Percentiles rank a stretch among this genome's conserved stretches.
These are phyloP conservation scores for Conomelus anceps DNA, from an alignment of 2,888 invertebrate genomes.

Conservation along the genomic window DNA sequence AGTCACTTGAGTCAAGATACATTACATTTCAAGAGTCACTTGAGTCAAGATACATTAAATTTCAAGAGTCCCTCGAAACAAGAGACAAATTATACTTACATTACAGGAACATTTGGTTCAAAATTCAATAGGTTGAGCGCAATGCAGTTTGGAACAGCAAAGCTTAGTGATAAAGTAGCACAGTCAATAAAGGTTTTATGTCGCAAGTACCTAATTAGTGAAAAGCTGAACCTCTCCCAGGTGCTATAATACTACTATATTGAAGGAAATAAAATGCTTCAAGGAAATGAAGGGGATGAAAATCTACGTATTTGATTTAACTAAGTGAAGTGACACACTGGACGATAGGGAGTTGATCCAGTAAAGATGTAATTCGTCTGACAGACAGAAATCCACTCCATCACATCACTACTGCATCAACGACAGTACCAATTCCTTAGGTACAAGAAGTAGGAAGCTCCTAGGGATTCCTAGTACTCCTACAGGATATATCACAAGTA, in stretches of 20 bases:
- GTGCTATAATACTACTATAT: no score
- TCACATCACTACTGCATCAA: neutral
- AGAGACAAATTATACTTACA: no score
- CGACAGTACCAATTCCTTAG: neutral
- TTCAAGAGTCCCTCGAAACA: no score
- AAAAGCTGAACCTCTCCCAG: no score
- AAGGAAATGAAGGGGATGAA: neutral
- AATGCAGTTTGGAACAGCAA: neutral
- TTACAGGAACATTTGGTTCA: no score
- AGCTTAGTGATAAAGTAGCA: neutral
- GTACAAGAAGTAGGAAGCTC: neutral
- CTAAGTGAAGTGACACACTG: neutral
- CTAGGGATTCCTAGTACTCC: neutral
- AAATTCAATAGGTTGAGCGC: neutral
- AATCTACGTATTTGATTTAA: neutral
- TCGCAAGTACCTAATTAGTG: no score
- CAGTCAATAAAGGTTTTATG: no score
- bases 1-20: no score
- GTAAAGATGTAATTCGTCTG: neutral
- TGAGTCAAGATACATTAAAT: no score
- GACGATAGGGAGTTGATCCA: neutral
- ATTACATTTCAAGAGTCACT: no score
- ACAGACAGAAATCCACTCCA: neutral
- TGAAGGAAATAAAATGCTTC: no score
- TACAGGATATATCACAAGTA: no score